phyloP scores from a whole-genome alignment of 2,797 vertebrate species.

The Acropternis orthonyx region DNA sequence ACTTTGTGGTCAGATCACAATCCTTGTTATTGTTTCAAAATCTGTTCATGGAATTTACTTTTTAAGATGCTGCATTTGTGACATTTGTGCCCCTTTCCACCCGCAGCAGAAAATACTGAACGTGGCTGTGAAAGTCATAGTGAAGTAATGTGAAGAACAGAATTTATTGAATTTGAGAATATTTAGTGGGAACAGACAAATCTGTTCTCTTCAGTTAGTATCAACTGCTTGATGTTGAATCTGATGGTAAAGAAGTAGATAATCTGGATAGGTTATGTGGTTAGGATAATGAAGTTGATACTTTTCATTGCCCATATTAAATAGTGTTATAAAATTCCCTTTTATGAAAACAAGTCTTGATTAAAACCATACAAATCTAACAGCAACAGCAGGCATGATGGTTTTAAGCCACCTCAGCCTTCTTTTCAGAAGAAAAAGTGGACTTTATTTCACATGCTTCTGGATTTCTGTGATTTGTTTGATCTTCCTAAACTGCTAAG shows the following conservation, averaged over 20 bases:
- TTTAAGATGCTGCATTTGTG: background rate
- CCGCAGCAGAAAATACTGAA: background rate
- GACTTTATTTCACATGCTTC: background rate
- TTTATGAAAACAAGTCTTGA: background rate
- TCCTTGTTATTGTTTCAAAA: background rate
- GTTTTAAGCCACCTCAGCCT: background rate
- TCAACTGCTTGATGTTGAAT: background rate
- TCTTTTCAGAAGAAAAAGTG: background rate
- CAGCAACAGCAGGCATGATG: background rate
- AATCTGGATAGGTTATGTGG: background rate
- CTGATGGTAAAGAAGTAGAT: background rate
- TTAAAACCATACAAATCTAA: constrained; percentile 2
- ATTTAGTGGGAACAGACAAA: background rate
- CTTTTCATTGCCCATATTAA: background rate
- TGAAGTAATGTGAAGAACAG: background rate
- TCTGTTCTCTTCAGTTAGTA: background rate
- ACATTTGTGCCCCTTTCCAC: background rate
- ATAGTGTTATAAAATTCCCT: background rate
- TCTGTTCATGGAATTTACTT: background rate
- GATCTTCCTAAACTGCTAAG: constrained; percentile 37
- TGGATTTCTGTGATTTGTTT: constrained; percentile 33
- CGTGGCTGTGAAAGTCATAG: background rate
- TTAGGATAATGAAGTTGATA: background rate
- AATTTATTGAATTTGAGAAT: background rate
- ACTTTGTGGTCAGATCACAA: background rate